Percentiles rank a stretch among this genome's conserved stretches.
Evolutionary conservation across 2,797 vertebrate genomes (phyloP).

Genomic region (Geotrypetes seraphini): DNA sequence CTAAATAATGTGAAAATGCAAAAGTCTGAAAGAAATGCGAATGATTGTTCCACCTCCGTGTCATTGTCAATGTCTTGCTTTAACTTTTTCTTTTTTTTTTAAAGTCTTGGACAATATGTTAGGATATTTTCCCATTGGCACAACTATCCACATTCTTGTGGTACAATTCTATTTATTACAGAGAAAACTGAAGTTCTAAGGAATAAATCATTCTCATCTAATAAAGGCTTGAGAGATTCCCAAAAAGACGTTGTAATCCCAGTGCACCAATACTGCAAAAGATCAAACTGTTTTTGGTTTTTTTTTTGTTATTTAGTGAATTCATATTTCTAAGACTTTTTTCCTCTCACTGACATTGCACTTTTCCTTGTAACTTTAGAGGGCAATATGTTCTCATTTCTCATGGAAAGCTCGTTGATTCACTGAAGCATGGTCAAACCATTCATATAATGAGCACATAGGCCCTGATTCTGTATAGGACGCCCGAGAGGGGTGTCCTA

Average conservation of each 20-base stretch:
- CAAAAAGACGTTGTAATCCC: conserved; percentile 50
- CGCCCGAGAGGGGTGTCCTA: too few species aligned
- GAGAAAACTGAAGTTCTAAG: conserved; percentile 48
- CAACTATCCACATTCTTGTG: conserved; percentile 54
- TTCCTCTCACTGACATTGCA: too few species aligned
- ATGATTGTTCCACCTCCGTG: conserved; percentile 21
- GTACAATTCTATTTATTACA: conserved; percentile 55
- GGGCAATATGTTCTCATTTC: too few species aligned
- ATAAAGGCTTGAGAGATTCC: conserved; percentile 46
- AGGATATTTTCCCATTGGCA: conserved; percentile 55
- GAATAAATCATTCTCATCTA: conserved; percentile 50
- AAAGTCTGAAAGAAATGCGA: conserved; percentile 36
- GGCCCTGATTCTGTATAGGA: too few species aligned
- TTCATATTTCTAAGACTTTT: conserved; percentile 31
- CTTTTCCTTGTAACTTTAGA: too few species aligned
- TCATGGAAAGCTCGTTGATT: too few species aligned
- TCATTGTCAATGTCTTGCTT: conserved; percentile 37
- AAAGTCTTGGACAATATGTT: conserved; percentile 51
- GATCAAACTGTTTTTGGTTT: conserved; percentile 36
- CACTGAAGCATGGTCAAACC: too few species aligned
- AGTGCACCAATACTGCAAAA: conserved; percentile 29
- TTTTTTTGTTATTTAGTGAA: conserved; percentile 27
- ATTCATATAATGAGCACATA: too few species aligned
- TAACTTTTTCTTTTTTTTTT: conserved; percentile 44
- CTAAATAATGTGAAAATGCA: conserved; percentile 39